phyloP scores from a whole-genome alignment of 2,797 vertebrate species.

The Nyctibius grandis region DNA sequence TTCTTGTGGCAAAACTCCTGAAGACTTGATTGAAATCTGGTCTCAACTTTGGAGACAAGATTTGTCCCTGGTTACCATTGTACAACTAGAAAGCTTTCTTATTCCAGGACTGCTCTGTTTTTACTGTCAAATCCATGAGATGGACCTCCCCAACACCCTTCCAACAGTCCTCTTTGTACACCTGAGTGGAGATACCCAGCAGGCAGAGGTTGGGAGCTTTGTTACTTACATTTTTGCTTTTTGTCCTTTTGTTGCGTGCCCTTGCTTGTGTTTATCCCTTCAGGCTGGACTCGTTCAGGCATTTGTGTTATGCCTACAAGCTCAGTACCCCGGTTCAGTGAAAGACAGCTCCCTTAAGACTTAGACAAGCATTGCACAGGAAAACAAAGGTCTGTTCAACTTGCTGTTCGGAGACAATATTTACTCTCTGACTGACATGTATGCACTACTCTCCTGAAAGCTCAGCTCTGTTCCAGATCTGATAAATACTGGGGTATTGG shows the following conservation, averaged over 20 bases:
- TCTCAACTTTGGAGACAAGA: background rate
- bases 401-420: background rate
- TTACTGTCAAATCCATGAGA: background rate
- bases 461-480: background rate
- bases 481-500: background rate
- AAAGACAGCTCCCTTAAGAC: slow-evolving; percentile 23
- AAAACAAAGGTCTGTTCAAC: slow-evolving; percentile 25
- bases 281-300: slow-evolving; percentile 8
- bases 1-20: background rate
- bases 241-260: background rate
- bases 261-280: background rate
- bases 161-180: background rate
- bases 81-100: background rate
- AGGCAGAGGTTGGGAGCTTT: background rate
- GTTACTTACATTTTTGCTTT: background rate
- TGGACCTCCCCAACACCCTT: background rate
- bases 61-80: background rate
- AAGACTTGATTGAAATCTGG: slow-evolving; percentile 18
- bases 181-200: background rate
- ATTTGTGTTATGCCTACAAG: slow-evolving; percentile 2
- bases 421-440: slow-evolving; percentile 32
- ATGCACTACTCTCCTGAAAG: background rate
- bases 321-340: background rate
- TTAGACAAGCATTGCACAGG: background rate
- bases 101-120: background rate